Evolutionary conservation across 2,113 vertebrate genomes (phyloP).

Genomic region (Myrmophylax atrothorax): DNA sequence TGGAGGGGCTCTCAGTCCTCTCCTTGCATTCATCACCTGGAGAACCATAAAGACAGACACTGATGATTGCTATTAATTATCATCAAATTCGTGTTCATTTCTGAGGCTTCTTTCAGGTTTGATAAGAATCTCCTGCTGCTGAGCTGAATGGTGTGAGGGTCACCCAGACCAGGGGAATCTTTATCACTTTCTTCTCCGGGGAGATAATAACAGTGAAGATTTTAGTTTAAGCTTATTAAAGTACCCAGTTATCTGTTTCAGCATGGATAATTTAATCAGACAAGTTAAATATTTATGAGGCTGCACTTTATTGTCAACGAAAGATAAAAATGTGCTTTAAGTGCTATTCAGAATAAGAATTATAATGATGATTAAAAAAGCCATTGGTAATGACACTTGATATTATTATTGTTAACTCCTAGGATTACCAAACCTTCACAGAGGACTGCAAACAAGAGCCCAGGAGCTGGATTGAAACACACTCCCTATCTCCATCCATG

Average conservation of each 20-base stretch:
- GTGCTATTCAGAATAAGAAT: constrained; percentile 57
- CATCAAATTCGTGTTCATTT: background rate
- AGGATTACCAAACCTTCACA: constrained; percentile 47
- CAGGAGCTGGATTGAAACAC: background rate
- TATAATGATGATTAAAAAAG: constrained; percentile 59
- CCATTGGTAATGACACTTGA: constrained; percentile 32
- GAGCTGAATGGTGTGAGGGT: background rate
- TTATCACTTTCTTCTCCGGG: constrained; percentile 18
- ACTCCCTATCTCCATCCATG: background rate
- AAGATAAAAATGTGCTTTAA: constrained; percentile 60
- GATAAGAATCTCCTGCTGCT: background rate
- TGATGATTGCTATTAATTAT: background rate
- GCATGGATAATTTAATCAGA: constrained; percentile 58
- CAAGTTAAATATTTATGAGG: constrained; percentile 74
- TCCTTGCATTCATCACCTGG: background rate
- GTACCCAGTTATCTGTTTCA: constrained; percentile 46
- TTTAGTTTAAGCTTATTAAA: constrained; percentile 55
- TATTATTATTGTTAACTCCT: constrained; percentile 60
- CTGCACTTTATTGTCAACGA: constrained; percentile 37
- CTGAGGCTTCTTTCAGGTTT: background rate
- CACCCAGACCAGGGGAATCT: background rate
- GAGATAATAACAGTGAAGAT: constrained; percentile 50
- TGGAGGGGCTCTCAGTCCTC: background rate
- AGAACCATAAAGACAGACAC: background rate
- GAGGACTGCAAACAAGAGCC: constrained; percentile 14